phyloP scores from a whole-genome alignment of 35 echinoderm and acorn worm species.

The Antedon bifida region DNA sequence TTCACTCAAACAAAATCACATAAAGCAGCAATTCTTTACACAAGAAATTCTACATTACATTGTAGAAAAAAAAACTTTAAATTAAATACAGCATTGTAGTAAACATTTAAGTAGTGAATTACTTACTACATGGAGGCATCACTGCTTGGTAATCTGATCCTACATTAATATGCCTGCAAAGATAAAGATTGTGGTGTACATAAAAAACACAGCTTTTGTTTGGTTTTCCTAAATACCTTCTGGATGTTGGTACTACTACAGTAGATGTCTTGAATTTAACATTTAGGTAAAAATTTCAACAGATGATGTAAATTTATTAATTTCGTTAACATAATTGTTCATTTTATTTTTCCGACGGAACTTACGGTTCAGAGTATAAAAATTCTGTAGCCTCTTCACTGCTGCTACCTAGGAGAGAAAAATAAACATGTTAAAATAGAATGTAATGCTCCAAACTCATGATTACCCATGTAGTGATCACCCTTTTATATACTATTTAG shows the following conservation, averaged over 20 bases:
- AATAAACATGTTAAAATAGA: background rate
- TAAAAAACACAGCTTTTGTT: no score
- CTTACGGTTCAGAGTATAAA: constrained; percentile 9
- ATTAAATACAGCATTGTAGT: no score
- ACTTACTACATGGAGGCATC: constrained; percentile 58
- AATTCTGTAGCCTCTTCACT: background rate
- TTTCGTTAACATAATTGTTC: constrained; percentile 4
- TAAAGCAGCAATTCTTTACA: no score
- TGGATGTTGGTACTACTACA: no score
- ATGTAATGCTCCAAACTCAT: background rate
- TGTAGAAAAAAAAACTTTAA: no score
- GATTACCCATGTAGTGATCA: background rate
- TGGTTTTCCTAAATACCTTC: no score
- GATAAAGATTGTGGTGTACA: no score
- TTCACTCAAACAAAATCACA: no score
- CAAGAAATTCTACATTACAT: no score
- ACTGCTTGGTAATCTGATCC: constrained; percentile 75
- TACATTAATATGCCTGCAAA: constrained; percentile 80
- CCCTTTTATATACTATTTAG: no score
- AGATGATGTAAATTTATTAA: background rate
- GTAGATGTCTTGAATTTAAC: no score
- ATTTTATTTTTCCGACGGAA: no score
- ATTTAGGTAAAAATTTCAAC: constrained; percentile 1
- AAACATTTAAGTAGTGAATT: background rate
- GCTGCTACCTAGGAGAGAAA: background rate